phyloP scores from a whole-genome alignment of 2,888 invertebrate species.

The Chalcosyrphus nemorum region DNA sequence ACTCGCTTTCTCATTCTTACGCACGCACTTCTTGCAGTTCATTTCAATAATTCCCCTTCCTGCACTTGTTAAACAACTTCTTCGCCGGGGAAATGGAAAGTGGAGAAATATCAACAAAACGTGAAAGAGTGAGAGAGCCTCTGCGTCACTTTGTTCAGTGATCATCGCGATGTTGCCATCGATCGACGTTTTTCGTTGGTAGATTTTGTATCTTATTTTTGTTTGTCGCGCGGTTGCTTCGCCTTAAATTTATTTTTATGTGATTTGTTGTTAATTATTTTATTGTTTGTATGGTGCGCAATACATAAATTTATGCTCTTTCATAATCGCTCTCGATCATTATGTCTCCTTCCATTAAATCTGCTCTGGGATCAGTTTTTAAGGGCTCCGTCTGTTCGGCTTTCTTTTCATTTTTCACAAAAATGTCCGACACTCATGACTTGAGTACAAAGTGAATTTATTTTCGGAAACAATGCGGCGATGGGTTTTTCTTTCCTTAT shows the following conservation, averaged over 20 bases:
- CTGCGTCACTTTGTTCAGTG: too few species aligned
- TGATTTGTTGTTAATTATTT: conserved; percentile 8
- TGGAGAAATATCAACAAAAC: conserved; percentile 55
- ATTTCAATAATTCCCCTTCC: background rate
- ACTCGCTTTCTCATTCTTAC: background rate
- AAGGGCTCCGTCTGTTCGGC: too few species aligned
- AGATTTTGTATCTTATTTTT: background rate
- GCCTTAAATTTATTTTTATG: conserved; percentile 20
- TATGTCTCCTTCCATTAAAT: background rate
- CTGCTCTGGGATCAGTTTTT: background rate
- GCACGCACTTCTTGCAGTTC: background rate
- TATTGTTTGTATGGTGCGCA: conserved; percentile 3
- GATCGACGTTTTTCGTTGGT: conserved; percentile 70
- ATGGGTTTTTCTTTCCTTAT: background rate
- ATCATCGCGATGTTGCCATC: conserved; percentile 76
- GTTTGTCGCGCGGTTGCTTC: background rate
- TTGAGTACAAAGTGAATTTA: conserved; percentile 28
- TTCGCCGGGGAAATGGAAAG: conserved; percentile 31
- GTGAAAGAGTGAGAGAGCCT: conserved; percentile 49
- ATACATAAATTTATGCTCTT: background rate
- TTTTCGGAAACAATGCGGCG: conserved; percentile 58
- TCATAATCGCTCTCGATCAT: background rate
- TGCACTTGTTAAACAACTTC: conserved; percentile 54
- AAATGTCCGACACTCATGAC: conserved; percentile 36
- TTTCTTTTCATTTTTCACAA: background rate